Conservation (phyloP, 2,113 vertebrate species). For the Monopterus albus region DNA sequence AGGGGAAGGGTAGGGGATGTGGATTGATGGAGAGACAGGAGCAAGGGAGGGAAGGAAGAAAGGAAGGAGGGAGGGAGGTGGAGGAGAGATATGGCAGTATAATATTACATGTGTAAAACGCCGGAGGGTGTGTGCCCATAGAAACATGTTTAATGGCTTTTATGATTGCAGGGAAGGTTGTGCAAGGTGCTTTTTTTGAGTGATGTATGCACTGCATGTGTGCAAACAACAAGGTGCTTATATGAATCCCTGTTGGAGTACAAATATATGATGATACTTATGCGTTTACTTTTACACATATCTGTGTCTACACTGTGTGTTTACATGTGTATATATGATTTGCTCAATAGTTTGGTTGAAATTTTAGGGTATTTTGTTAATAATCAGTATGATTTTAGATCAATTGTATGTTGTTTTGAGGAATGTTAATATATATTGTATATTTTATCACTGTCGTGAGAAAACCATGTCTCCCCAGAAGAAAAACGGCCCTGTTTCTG, state of each 20-base stretch:
- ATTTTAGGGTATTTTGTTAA: neutral
- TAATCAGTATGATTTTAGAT: neutral
- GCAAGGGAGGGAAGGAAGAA: slow-evolving; percentile 12
- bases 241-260: slow-evolving; percentile 9
- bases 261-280: neutral
- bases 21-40: slow-evolving; percentile 60
- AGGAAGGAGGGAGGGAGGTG: slow-evolving; percentile 29
- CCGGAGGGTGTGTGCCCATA: slow-evolving; percentile 71
- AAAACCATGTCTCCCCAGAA: neutral
- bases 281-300: slow-evolving; percentile 1
- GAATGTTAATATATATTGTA: neutral
- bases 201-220: slow-evolving; percentile 41
- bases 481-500: too few relatives aligned
- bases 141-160: slow-evolving; percentile 75
- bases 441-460: too few relatives aligned
- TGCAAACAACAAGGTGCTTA: slow-evolving; percentile 45
- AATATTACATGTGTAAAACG: slow-evolving; percentile 75
- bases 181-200: slow-evolving; percentile 35
- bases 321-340: too few relatives aligned
- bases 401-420: neutral
- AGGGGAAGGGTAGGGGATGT: slow-evolving; percentile 17
- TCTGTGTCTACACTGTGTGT: slow-evolving; percentile 42
- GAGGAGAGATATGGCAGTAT: slow-evolving; percentile 60
- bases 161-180: slow-evolving; percentile 62
- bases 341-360: neutral